Evolutionary conservation across 2,797 vertebrate genomes (phyloP), one percentile per base, ranked within the genome.

Genomic region (Nyctalus aviator): DNA sequence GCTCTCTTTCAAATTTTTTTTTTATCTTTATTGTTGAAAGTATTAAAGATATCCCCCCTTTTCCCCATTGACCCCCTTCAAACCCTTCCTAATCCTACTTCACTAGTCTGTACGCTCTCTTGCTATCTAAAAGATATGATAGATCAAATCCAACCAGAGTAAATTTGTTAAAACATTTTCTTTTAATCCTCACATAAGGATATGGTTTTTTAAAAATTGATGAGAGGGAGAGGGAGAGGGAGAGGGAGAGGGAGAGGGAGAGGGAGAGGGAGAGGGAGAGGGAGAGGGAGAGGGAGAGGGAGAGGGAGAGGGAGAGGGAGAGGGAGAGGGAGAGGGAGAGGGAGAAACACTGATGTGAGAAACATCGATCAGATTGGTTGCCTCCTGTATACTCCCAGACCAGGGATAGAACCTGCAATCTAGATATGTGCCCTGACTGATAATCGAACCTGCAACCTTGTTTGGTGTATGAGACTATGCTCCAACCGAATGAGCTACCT

Each of bases 61-160:
- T 27, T 59, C 25, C 57, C 57, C 11, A 59, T 27, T 59, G 57
- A 59, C 57, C 11, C 25, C 11, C 57, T 59, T 59, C 4, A 1
- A 5, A 59, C 25, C 57, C 25, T 59, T 59, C 57, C 25, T 27
- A 59, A 59, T 25, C 25, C 25, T 27, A 25, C 57, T 57, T 9
- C 55, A 57, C 55, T 57, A 57, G 21, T 57, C 68, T 87, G 3
- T 35, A 93, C 68, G 76, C n/a, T 91, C 14, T 84, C 32, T 81
- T 73, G 44, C 35, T 94, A 93, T 91, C 91, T 76, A 82, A 89
- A 94, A 93, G 32, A n/a, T 84, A 69, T 14, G 62, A 90, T n/a
- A n/a, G 13, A 12, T 50, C 44, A 21, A 76, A 76, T 76, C 46
- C 73, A 18, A 76, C 30, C 30, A 32, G 73, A 76, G 73, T 48